phyloP scores from a whole-genome alignment of 2,113 vertebrate species.

The Pardalotus punctatus region DNA sequence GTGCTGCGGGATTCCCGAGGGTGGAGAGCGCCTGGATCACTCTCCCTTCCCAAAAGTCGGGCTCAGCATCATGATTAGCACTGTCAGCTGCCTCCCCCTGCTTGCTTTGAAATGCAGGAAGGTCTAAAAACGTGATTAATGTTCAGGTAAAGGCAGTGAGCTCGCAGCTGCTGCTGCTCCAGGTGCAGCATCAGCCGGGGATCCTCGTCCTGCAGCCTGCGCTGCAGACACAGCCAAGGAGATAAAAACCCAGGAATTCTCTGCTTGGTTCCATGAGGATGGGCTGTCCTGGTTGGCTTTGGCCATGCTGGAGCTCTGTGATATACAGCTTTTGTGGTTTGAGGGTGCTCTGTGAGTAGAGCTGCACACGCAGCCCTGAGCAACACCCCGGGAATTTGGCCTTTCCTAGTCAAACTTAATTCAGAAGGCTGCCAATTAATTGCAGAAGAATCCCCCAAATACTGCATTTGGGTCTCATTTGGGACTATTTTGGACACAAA shows the following conservation, averaged over 20 bases:
- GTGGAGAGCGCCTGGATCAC: rapidly evolving
- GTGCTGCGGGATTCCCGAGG: background rate
- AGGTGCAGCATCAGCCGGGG: rapidly evolving
- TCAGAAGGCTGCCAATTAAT: background rate
- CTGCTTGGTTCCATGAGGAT: rapidly evolving
- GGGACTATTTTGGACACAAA: background rate
- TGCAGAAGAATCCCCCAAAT: background rate
- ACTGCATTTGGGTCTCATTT: background rate
- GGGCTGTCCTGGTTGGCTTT: background rate
- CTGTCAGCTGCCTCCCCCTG: background rate
- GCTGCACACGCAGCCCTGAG: background rate
- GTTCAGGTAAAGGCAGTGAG: background rate
- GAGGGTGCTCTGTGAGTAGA: background rate
- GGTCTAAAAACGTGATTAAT: background rate
- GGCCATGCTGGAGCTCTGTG: background rate
- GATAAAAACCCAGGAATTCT: background rate
- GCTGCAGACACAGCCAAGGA: rapidly evolving
- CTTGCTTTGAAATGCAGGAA: background rate
- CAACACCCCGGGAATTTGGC: rapidly evolving
- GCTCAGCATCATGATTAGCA: rapidly evolving
- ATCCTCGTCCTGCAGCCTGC: background rate
- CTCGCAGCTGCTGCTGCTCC: background rate
- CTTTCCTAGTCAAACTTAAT: background rate
- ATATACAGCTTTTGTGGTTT: no score
- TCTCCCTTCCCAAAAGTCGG: background rate